Conservation (phyloP, 1,140 invertebrate species). For the Panagrolaimus sp. region DNA sequence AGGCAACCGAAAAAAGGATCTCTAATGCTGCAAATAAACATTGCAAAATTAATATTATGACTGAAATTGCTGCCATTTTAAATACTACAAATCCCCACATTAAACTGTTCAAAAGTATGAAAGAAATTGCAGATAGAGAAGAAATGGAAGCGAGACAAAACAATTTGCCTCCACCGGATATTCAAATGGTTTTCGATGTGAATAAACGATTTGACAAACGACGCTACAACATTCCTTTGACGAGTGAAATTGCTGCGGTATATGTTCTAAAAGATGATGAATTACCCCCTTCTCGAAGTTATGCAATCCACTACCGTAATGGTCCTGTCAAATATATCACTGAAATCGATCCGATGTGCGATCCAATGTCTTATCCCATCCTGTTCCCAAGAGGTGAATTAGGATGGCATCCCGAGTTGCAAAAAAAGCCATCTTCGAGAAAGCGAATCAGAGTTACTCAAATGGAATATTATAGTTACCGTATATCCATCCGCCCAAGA, state of each 20-base stretch:
- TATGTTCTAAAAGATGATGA: slow-evolving; percentile 1
- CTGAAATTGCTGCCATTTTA: neutral
- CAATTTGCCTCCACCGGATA: neutral
- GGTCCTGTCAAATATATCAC: neutral
- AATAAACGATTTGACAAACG: neutral
- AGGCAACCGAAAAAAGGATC: neutral
- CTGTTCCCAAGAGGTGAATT: slow-evolving; percentile 32
- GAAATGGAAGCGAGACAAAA: neutral
- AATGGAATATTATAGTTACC: slow-evolving; percentile 22
- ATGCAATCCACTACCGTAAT: neutral
- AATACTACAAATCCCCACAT: neutral
- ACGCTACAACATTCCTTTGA: slow-evolving; percentile 2
- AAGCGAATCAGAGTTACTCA: slow-evolving; percentile 11
- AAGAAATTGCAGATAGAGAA: neutral
- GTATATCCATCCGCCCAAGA: neutral
- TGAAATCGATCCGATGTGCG: neutral
- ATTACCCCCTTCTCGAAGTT: neutral
- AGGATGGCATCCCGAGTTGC: slow-evolving; percentile 23
- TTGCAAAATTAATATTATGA: neutral
- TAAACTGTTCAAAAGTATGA: neutral
- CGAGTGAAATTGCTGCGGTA: slow-evolving; percentile 10
- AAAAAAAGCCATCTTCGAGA: neutral
- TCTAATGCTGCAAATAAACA: neutral
- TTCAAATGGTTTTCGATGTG: neutral
- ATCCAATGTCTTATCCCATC: slow-evolving; percentile 42